Percentiles rank a stretch among this genome's conserved stretches.
phyloP scores from a whole-genome alignment of 1,140 invertebrate genomes.

The Asbolus verrucosus region DNA sequence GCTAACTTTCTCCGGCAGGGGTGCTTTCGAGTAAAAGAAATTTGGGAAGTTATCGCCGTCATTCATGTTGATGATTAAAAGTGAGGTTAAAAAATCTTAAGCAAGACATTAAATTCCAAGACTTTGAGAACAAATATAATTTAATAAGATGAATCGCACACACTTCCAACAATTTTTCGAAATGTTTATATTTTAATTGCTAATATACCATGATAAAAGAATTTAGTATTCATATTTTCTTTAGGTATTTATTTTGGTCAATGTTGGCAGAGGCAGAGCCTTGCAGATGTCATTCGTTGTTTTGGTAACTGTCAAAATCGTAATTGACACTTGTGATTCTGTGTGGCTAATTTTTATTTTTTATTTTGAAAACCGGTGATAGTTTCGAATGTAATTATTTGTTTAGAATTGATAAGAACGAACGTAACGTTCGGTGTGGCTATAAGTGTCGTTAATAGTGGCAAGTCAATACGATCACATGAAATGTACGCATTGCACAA shows the following conservation, averaged over 20 bases:
- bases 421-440: no score
- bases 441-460: no score
- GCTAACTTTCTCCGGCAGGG: constrained; percentile 46
- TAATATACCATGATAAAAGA: no score
- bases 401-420: not conserved
- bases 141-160: no score
- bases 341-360: constrained; percentile 6
- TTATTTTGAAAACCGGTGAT: constrained; percentile 9
- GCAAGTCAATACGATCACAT: no score
- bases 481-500: constrained; percentile 14
- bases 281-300: not conserved
- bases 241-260: no score
- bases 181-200: no score
- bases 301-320: constrained; percentile 20
- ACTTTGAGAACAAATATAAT: no score
- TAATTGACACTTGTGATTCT: not conserved
- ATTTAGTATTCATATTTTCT: no score
- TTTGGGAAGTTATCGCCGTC: constrained; percentile 45
- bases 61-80: constrained; percentile 1
- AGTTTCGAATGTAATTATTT: constrained; percentile 1
- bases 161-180: no score
- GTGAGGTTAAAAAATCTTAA: constrained; percentile 26
- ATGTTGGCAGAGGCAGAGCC: no score
- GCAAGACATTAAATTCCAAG: no score
- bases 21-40: constrained; percentile 53